Evolutionary conservation across 2,888 invertebrate species (phyloP), one percentile per base, ranked within the genome.

Genomic region (Chloromyia formosa): DNA sequence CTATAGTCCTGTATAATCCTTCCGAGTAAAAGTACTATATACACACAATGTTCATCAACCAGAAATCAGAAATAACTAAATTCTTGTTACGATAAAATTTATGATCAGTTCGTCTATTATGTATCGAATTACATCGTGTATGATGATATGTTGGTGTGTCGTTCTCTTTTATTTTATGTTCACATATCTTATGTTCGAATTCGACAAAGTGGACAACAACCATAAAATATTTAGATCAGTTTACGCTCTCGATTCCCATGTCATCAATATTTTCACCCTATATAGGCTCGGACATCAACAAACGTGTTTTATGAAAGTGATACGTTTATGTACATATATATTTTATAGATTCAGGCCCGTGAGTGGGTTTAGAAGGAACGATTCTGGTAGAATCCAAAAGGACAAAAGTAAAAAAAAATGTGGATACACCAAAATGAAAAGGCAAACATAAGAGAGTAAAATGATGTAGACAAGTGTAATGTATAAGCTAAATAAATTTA

Each of bases 111-210:
- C 78, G 78, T 77, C 79, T 78, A 79, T 79, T 78, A 79, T 78
- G 79, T 79, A 79, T 79, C 78, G 78, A 78, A 79, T 79, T 79
- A 79, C 79, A 79, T 77, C 78, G 77, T 79, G 79, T 79, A 77
- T 78, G 78, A 79, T 79, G 79, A 79, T 77, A 78, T 79, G 78
- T 79, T 78, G 76, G 72, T 56, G 58, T 68, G 73, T 75, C 58
- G 53, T 56, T 66, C 27, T 35, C 27, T 35, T 35, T 35, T 35
- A 35, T 35, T 66, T 75, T 74, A 60, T 73, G 58, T 76, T 27
- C 60, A 45, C 61, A 61, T 64, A 23, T 60, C 40, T 73, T 45
- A 62, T 72, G 56, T 61, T 74, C 73, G 73, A 62, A 66, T 66
- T 72, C 56, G 58, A 61, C 73, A 14, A 73, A 61, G 53, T 61